These are phyloP conservation scores for Numenius phaeopus DNA, from an alignment of 2,797 vertebrate genomes.

Conservation along the genomic window DNA sequence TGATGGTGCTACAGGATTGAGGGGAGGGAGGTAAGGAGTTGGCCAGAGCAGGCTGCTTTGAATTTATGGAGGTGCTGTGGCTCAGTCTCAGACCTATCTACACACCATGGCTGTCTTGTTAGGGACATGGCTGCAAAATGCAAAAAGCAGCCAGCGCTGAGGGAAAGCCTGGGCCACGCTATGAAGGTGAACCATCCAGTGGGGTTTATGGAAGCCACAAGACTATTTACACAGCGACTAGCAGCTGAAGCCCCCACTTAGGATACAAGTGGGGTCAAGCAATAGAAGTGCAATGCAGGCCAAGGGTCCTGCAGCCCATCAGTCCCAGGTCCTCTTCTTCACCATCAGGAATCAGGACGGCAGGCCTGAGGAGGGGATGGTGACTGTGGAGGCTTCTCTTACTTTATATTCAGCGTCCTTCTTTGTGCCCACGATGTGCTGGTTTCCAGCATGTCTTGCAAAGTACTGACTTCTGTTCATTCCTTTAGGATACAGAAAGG, in stretches of 20 bases:
- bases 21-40: background rate
- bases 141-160: background rate
- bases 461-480: background rate
- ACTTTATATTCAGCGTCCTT: background rate
- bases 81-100: background rate
- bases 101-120: accelerated
- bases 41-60: background rate
- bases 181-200: background rate
- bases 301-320: background rate
- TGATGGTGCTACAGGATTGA: background rate
- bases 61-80: background rate
- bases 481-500: background rate
- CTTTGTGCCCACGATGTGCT: background rate
- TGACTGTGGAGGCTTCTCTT: background rate
- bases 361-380: background rate
- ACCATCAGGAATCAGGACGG: background rate
- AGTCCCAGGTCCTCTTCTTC: background rate
- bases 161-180: background rate
- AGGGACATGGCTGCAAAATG: background rate
- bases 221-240: accelerated
- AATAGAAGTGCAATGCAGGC: background rate
- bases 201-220: background rate
- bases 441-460: background rate
- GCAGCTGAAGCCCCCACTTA: background rate
- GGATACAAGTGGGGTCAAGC: background rate